Percentiles rank a stretch among this genome's conserved stretches.
These are phyloP conservation scores for Australoheros scitulus DNA, from an alignment of 2,113 vertebrate species.

Conservation along the genomic window DNA sequence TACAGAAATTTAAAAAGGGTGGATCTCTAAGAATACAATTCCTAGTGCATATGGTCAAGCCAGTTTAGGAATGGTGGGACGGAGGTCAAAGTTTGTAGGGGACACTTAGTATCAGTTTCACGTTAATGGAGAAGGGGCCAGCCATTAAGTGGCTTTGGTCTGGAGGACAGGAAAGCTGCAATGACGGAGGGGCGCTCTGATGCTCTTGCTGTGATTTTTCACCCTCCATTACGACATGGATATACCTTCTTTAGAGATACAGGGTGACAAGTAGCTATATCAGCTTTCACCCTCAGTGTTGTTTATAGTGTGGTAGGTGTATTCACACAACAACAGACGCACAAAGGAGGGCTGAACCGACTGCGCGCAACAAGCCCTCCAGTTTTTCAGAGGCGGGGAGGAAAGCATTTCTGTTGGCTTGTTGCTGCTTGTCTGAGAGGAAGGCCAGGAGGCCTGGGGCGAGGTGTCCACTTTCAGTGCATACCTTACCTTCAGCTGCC, in stretches of 20 bases:
- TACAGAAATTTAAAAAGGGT: constrained; percentile 45
- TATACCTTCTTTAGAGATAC: constrained; percentile 43
- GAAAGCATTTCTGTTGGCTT: constrained; percentile 65
- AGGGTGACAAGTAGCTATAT: constrained; percentile 45
- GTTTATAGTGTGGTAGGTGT: constrained; percentile 49
- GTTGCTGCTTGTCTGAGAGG: constrained; percentile 76
- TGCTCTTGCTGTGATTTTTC: constrained; percentile 63
- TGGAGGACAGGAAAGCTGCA: constrained; percentile 53
- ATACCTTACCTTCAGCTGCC: constrained; percentile 81
- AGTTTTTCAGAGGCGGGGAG: constrained; percentile 59
- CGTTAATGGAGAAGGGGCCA: constrained; percentile 64
- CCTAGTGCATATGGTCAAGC: constrained; percentile 32
- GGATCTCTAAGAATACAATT: constrained; percentile 33
- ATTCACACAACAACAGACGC: constrained; percentile 50
- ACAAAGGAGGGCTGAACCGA: constrained; percentile 40
- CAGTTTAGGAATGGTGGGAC: constrained; percentile 40
- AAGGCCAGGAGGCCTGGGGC: constrained; percentile 76
- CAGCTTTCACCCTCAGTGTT: constrained; percentile 57
- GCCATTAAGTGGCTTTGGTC: constrained; percentile 66
- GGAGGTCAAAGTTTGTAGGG: constrained; percentile 65
- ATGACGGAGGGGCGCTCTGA: constrained; percentile 35
- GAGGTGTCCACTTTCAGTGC: constrained; percentile 82
- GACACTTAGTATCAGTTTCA: constrained; percentile 72
- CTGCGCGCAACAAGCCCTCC: constrained; percentile 50
- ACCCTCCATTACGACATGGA: constrained; percentile 44